A percentile compares a stretch with the other conserved stretches of the same genome.
phyloP scores from a whole-genome alignment of 2,113 vertebrate genomes.

The Ovibos moschatus region DNA sequence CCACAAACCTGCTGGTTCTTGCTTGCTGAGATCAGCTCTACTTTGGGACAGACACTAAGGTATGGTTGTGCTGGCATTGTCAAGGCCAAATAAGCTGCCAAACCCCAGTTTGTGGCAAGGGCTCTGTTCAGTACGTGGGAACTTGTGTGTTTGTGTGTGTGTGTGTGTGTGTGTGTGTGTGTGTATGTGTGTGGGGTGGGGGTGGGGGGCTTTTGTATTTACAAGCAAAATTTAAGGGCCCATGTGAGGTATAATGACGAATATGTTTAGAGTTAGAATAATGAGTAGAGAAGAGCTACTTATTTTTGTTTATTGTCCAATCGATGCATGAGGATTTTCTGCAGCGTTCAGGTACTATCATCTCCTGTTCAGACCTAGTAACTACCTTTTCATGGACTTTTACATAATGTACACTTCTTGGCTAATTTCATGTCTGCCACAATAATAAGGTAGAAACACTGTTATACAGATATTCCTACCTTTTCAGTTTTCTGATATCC shows the following conservation, averaged over 20 bases:
- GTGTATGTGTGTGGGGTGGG: neutral
- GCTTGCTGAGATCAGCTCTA: neutral
- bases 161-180: neutral
- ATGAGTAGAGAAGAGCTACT: neutral
- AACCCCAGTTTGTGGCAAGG: neutral
- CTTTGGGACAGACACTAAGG: neutral
- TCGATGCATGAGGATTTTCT: neutral
- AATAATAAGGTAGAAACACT: neutral
- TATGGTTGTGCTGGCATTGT: neutral
- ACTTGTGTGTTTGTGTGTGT: neutral
- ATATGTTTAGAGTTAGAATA: neutral
- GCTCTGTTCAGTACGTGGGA: neutral
- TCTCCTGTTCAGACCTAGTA: neutral
- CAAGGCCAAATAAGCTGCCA: neutral
- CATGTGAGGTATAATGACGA: neutral
- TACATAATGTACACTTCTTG: neutral
- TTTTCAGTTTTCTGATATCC: neutral
- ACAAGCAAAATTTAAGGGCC: neutral
- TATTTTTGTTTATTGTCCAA: neutral
- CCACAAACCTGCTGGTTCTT: neutral
- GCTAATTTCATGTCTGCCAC: neutral
- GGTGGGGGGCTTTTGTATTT: neutral
- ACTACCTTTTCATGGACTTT: neutral
- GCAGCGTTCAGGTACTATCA: neutral
- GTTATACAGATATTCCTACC: neutral